A percentile compares a stretch with the other conserved stretches of the same genome.
These are phyloP conservation scores for Scatophagus argus DNA, from an alignment of 2,113 vertebrate species.

Conservation along the genomic window DNA sequence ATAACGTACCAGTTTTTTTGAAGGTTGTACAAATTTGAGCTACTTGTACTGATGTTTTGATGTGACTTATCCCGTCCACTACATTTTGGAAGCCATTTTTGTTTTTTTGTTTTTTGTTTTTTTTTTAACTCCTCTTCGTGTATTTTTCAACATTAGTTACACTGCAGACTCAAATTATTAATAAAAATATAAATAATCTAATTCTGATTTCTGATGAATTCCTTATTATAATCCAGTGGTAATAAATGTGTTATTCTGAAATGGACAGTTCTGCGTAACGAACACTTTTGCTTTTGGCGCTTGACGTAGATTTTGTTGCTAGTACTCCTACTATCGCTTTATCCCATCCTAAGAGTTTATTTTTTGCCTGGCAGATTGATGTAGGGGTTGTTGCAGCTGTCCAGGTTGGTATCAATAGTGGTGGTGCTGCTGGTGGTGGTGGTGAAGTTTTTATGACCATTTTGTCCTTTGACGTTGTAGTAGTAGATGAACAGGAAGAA, in stretches of 20 bases:
- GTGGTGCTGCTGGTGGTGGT: not conserved
- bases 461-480: no score
- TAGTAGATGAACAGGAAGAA: constrained; percentile 84
- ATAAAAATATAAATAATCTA: not conserved
- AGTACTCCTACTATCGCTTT: not conserved
- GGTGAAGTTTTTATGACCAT: no score
- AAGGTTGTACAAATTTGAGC: no score
- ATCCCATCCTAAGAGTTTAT: not conserved
- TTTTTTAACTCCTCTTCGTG: not conserved
- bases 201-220: not conserved
- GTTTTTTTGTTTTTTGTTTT: not conserved
- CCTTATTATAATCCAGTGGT: not conserved
- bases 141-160: not conserved
- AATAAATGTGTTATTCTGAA: not conserved
- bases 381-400: constrained; percentile 61
- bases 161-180: not conserved
- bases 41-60: not conserved
- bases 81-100: not conserved
- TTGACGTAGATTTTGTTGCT: not conserved
- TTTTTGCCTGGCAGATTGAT: rapidly evolving
- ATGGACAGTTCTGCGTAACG: not conserved
- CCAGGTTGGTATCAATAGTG: constrained; percentile 5
- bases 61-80: not conserved
- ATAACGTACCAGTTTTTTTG: no score
- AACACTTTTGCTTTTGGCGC: not conserved